Evolutionary conservation across 2,797 vertebrate genomes (phyloP).

Genomic region (Antennarius maculatus): DNA sequence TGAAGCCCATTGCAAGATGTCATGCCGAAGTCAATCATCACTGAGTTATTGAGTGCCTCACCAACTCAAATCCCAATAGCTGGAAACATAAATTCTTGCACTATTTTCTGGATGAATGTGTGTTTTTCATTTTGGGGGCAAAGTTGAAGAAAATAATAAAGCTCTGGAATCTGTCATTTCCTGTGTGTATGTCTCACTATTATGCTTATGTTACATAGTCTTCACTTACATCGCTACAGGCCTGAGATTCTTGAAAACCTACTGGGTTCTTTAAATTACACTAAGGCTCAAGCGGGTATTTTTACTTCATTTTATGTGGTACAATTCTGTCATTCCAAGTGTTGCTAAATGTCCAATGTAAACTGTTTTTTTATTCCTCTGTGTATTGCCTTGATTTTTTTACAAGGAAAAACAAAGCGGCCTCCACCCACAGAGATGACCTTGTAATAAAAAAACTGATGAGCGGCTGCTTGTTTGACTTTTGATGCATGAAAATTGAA

Average conservation of each 20-base stretch:
- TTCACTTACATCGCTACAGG: slow-evolving; percentile 34
- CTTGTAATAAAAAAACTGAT: slow-evolving; percentile 53
- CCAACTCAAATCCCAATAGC: slow-evolving; percentile 27
- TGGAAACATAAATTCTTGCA: slow-evolving; percentile 38
- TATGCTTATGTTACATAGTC: slow-evolving; percentile 50
- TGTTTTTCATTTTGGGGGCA: slow-evolving; percentile 44
- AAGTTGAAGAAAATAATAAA: slow-evolving; percentile 38
- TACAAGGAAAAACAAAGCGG: slow-evolving; percentile 29
- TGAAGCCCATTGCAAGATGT: not conserved
- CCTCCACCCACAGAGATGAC: slow-evolving; percentile 48
- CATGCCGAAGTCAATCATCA: slow-evolving; percentile 26
- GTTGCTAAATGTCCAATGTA: slow-evolving; percentile 41
- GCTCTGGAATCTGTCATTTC: slow-evolving; percentile 66
- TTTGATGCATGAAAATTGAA: slow-evolving; percentile 26
- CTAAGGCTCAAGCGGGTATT: slow-evolving; percentile 27
- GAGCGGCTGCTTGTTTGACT: slow-evolving; percentile 22
- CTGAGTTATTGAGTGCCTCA: slow-evolving; percentile 30
- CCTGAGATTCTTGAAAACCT: slow-evolving; percentile 48
- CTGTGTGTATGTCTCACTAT: slow-evolving; percentile 49
- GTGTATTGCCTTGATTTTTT: slow-evolving; percentile 49
- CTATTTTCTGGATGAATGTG: not conserved
- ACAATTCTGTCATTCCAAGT: slow-evolving; percentile 45
- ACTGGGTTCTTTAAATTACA: slow-evolving; percentile 63
- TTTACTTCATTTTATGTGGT: slow-evolving; percentile 5
- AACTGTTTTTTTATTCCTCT: slow-evolving; percentile 45